Base-by-base conservation (phyloP, 2,797 vertebrate species). In the Brachyrhaphis roseni region DNA sequence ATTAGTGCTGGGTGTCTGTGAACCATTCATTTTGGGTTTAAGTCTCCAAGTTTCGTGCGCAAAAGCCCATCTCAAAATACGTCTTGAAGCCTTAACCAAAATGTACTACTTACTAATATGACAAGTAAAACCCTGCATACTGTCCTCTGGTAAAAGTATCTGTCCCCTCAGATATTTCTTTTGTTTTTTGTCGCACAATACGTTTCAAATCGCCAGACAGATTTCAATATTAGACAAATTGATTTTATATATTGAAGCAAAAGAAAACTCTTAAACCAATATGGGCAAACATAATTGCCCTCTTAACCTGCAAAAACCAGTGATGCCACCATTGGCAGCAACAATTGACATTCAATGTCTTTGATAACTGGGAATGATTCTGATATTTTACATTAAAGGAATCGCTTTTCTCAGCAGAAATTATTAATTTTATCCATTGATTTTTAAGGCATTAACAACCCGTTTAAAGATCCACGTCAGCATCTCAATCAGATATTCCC, bases 1-100 rank as follows among this genome's bases (percentile, higher is more conserved):
- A 93, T 93, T 88, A 90, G 87, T 79, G 80, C 79, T 83, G 80
- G 82, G 87, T 90, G 79, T 82, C 74, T 79, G 78, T 87, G 53
- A 43, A 28, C 36, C 68, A 74, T 80, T 85, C 53, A 78, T 85
- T 81, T 84, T 74, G 78, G 59, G 73, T 82, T 90, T 53, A 78
- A 82, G 78, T 87, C 79, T 88, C 59, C 77, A 82, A 76, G 77
- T 79, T 82, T 57, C 16, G 47, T 51, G 79, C 83, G 18, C 79
- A 78, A 82, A 74, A 81, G 26, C 2, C 16, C 23, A 6, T 70
- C 18, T 70, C 20, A 36, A 70, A 70, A 70, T 28, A 45, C 39
- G 12, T 71, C 20, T 68, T 43, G 39, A 70, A 70, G 23, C 18
- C 8, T 66, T 36, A 64, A 12, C 39, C 66, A n/a, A 70, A 70